Base-by-base conservation (phyloP, 2,113 vertebrate species). In the Ameiurus melas region DNA sequence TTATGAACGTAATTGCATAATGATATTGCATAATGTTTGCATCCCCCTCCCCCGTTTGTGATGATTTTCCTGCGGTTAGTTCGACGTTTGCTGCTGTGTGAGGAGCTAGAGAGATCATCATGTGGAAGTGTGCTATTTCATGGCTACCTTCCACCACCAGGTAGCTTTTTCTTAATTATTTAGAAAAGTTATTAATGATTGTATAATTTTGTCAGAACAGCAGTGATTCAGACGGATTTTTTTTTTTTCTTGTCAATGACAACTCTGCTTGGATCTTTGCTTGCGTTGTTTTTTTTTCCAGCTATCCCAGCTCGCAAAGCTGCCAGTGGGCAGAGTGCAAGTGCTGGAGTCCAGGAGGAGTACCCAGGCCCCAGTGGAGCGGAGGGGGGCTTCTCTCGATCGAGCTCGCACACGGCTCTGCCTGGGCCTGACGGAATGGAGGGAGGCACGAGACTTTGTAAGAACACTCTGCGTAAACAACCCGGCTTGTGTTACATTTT, bases 51-150 rank as follows among this genome's bases (percentile, higher is more conserved):
- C 3, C 83, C 8, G 90, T 39, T 78, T 80, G 88, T 19, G 87
- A 17, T 89, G 3, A 87, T 17, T 89, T 22, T 89, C 33, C 36
- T 0, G 17, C 7, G 79, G 68, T 84, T 87, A 99, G 98, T 99
- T 58, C 96, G 97, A 77, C 96, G 98, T 89, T 93, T 99, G 86
- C 95, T 98, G 78, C 92, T 99, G 0, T 99, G 98, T 93, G 98
- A 99, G 92, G 98, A 99, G 88, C 93, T 99, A 92, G 98, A 99
- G 89, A 96, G 98, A 30, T 99, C 98, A 0, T 99, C 98, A 0
- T 99, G 98, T 89, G 98, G 98, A 88, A 99, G 98, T 5, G 98
- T 99, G 86, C 97, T 99, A 39, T 99, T 99, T 90, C 98, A 99
- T 10, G 98, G 98, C 60, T 99, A 99, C 93, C 93, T 99, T 88